A percentile compares a stretch with the other conserved stretches of the same genome.
phyloP scores from a whole-genome alignment of 2,888 invertebrate species.

The Nebria brevicollis region DNA sequence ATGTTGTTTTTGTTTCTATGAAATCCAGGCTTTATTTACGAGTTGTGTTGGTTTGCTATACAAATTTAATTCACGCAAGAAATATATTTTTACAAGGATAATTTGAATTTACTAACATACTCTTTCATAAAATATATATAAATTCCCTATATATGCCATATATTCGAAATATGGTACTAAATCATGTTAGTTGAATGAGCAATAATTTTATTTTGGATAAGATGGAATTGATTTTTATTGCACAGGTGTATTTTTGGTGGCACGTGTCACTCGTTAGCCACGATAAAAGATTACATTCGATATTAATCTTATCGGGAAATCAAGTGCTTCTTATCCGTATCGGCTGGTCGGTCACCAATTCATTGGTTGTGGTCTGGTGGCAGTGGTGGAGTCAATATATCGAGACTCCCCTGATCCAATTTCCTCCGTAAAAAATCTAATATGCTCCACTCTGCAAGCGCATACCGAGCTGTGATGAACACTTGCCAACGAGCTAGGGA shows the following conservation, averaged over 20 bases:
- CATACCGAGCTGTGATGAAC: background rate
- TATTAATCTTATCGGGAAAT: background rate
- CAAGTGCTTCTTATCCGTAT: background rate
- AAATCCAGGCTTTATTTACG: too few species aligned
- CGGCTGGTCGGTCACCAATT: background rate
- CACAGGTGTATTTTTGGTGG: background rate
- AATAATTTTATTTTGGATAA: background rate
- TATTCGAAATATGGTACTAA: too few species aligned
- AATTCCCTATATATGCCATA: too few species aligned
- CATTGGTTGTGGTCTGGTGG: background rate
- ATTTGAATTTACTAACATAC: too few species aligned
- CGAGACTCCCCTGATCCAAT: background rate
- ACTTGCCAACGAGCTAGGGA: background rate
- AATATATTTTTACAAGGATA: too few species aligned
- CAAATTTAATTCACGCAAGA: too few species aligned
- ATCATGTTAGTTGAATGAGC: too few species aligned
- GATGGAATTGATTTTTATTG: background rate
- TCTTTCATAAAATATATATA: too few species aligned
- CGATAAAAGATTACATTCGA: background rate
- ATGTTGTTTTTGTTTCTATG: too few species aligned
- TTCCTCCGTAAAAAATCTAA: background rate
- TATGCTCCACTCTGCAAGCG: background rate
- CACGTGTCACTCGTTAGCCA: background rate
- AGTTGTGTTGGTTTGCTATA: too few species aligned
- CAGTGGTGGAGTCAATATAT: background rate